Percentiles rank a stretch among this genome's conserved stretches.
These are phyloP conservation scores for Synergus gifuensis DNA, from an alignment of 2,888 invertebrate genomes.

Conservation along the genomic window DNA sequence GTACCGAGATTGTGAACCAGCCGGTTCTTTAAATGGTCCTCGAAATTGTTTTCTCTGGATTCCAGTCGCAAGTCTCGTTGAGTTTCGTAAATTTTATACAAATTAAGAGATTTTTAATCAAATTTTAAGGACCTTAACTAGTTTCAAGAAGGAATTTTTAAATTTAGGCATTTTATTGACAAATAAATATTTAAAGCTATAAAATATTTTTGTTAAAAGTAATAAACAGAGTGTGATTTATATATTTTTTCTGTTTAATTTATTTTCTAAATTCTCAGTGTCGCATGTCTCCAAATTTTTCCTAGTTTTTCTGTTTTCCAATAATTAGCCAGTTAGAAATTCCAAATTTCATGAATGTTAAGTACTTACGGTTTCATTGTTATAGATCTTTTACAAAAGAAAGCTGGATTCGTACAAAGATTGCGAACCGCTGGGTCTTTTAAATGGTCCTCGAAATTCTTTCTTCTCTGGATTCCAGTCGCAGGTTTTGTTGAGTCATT, in stretches of 20 bases:
- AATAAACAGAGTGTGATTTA: no score
- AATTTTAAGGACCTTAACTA: background rate
- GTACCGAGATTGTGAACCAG: constrained; percentile 6
- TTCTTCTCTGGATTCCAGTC: background rate
- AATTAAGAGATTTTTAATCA: background rate
- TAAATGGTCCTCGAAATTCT: background rate
- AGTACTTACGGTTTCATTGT: background rate
- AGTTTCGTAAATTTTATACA: background rate
- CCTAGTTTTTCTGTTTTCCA: no score
- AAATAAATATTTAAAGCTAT: background rate
- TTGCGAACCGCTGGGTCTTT: background rate
- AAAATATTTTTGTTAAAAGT: no score
- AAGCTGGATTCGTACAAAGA: background rate
- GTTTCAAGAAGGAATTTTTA: background rate
- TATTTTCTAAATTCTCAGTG: no score
- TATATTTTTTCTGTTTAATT: no score
- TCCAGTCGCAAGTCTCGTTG: constrained; percentile 9
- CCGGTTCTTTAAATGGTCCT: background rate
- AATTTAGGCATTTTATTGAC: background rate
- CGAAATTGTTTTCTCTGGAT: background rate
- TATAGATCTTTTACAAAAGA: background rate
- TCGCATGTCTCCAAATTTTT: background rate
- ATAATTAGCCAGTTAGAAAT: no score
- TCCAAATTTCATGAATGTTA: no score
- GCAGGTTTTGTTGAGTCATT: background rate